Percentiles rank a stretch among this genome's conserved stretches.
Evolutionary conservation across 2,888 invertebrate species (phyloP).

Genomic region (Epicampocera succincta): DNA sequence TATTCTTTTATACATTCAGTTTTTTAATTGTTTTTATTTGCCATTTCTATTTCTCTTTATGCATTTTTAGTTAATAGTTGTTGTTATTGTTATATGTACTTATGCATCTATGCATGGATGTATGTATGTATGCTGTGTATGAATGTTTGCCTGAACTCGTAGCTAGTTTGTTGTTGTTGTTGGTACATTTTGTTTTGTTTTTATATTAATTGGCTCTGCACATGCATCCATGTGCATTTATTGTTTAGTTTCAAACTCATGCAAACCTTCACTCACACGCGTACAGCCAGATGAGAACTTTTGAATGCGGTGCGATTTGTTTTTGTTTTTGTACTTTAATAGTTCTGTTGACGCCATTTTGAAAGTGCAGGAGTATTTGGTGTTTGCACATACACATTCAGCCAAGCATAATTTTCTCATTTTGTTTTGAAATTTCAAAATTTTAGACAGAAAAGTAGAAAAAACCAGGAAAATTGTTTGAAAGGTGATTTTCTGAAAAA

Average conservation of each 20-base stretch:
- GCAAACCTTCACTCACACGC: constrained; percentile 9
- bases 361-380: constrained; percentile 65
- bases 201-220: constrained; percentile 69
- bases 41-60: constrained; percentile 47
- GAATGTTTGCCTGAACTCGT: constrained; percentile 2
- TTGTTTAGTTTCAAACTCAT: constrained; percentile 40
- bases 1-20: background rate
- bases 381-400: background rate
- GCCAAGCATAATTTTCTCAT: no score
- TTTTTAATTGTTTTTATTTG: constrained; percentile 31
- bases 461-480: no score
- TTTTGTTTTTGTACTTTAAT: constrained; percentile 12
- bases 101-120: background rate
- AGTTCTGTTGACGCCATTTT: constrained; percentile 77
- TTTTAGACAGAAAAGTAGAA: no score
- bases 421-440: no score
- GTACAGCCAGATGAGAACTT: constrained; percentile 35
- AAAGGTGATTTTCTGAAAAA: no score
- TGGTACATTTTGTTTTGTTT: constrained; percentile 53
- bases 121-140: no score
- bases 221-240: constrained; percentile 50
- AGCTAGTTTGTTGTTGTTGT: constrained; percentile 20
- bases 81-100: constrained; percentile 7
- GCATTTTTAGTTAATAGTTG: constrained; percentile 39
- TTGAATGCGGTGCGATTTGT: constrained; percentile 21